A percentile compares a stretch with the other conserved stretches of the same genome.
Conservation (phyloP, 64 coral and sea anemone species). For the Montipora sp. region DNA sequence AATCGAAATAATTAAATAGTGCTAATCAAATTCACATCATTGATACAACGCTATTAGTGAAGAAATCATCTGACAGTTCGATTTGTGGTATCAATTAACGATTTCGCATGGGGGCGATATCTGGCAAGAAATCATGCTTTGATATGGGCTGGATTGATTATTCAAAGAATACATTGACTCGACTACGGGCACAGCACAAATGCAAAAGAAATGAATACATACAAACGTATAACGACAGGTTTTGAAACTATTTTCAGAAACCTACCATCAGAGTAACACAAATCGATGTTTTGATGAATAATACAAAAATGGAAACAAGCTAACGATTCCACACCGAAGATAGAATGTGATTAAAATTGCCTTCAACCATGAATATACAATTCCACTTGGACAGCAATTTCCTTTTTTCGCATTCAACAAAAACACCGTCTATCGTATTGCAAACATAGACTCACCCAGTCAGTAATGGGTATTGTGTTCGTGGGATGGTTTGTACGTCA, state of each 20-base stretch:
- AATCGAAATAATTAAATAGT: background rate
- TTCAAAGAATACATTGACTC: background rate
- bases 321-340: background rate
- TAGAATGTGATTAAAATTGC: background rate
- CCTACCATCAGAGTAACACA: background rate
- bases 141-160: background rate
- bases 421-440: background rate
- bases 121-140: conserved; percentile 13
- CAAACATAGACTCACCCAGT: conserved; percentile 50
- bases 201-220: background rate
- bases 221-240: background rate
- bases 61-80: conserved; percentile 9
- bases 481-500: background rate
- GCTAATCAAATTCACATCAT: background rate
- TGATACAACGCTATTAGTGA: conserved; percentile 13
- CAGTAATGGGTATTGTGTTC: conserved; percentile 44
- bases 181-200: too few species aligned
- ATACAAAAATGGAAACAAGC: background rate
- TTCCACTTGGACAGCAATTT: background rate
- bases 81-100: background rate
- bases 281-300: conserved; percentile 5
- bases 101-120: background rate
- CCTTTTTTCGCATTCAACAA: background rate
- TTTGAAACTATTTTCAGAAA: background rate
- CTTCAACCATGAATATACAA: background rate